A percentile compares a stretch with the other conserved stretches of the same genome.
phyloP scores from a whole-genome alignment of 2,113 vertebrate species.

The Rhinopomastus cyanomelas region DNA sequence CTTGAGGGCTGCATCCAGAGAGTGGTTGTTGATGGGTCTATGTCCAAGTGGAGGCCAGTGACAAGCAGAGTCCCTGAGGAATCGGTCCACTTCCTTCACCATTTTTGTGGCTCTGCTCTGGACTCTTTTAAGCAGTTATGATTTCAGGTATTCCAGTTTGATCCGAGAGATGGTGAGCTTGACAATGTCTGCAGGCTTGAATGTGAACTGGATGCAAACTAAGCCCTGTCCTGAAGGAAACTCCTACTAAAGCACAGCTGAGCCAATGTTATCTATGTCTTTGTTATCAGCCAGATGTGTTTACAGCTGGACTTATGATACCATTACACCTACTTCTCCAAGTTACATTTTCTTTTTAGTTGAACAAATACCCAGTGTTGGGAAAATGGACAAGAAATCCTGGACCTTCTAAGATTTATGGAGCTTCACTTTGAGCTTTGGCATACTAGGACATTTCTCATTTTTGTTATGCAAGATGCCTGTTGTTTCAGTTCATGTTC shows the following conservation, averaged over 20 bases:
- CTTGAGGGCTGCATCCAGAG: too few relatives aligned
- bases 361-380: neutral
- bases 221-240: neutral
- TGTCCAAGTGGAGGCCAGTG: too few relatives aligned
- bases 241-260: neutral
- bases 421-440: neutral
- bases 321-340: neutral
- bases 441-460: neutral
- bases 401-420: neutral
- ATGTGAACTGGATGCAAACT: neutral
- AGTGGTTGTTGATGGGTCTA: too few relatives aligned
- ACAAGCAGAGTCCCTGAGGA: too few relatives aligned
- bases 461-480: neutral
- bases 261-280: neutral
- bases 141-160: too few relatives aligned
- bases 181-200: neutral
- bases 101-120: too few relatives aligned
- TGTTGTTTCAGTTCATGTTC: neutral
- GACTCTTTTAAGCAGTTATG: too few relatives aligned
- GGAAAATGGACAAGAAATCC: neutral
- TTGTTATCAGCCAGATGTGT: neutral
- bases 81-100: too few relatives aligned
- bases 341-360: neutral
- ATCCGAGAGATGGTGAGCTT: neutral
- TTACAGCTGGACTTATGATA: neutral